Conservation (phyloP, 1,140 invertebrate genomes). For the Hyphantria cunea region DNA sequence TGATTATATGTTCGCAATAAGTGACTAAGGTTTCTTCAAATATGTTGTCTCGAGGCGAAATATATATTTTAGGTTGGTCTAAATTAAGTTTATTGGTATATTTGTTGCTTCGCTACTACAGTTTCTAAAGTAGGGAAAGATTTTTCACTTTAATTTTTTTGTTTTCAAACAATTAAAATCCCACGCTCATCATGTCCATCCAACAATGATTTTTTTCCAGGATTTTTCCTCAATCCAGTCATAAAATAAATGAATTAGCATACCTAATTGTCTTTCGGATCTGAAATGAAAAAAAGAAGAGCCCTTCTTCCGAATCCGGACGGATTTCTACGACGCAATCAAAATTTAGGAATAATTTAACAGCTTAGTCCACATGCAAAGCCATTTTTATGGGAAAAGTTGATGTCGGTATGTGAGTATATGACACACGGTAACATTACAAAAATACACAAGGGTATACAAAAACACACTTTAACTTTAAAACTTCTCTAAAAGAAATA, state of each 20-base stretch:
- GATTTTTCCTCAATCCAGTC: constrained; percentile 59
- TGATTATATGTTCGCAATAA: constrained; percentile 23
- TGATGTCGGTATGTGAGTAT: constrained; percentile 48
- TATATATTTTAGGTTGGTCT: constrained; percentile 11
- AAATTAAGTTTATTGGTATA: constrained; percentile 18
- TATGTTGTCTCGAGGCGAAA: background rate
- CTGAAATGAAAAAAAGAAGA: constrained; percentile 64
- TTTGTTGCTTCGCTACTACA: background rate
- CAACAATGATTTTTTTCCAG: constrained; percentile 57
- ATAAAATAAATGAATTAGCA: constrained; percentile 73
- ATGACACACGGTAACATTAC: constrained; percentile 32
- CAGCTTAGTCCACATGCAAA: constrained; percentile 65
- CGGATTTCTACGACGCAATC: constrained; percentile 65
- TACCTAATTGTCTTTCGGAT: constrained; percentile 73
- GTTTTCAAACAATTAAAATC: constrained; percentile 22
- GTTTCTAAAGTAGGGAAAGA: constrained; percentile 6
- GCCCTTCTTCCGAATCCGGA: constrained; percentile 50
- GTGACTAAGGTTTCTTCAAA: constrained; percentile 3
- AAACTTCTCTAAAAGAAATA: too few relatives aligned
- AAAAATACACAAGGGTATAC: background rate
- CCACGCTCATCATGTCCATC: constrained; percentile 44
- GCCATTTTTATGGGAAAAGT: constrained; percentile 55
- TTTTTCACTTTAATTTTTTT: constrained; percentile 4
- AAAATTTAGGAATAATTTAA: constrained; percentile 75
- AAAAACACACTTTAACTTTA: constrained; percentile 30